A percentile compares a stretch with the other conserved stretches of the same genome.
phyloP scores from a whole-genome alignment of 2,888 invertebrate genomes.

The Agonopterix arenella region DNA sequence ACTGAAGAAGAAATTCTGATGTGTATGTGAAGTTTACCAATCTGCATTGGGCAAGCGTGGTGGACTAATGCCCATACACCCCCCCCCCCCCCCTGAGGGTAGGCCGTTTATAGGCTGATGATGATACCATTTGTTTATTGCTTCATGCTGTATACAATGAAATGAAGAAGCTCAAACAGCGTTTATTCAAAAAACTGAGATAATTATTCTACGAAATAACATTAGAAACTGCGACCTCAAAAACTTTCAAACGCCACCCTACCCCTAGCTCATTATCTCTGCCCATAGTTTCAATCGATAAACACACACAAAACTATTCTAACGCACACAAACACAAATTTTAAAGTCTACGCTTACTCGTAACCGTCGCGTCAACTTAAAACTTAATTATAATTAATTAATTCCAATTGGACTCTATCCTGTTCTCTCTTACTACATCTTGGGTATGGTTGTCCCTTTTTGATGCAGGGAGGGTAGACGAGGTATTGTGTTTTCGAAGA shows the following conservation, averaged over 20 bases:
- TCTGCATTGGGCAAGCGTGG: no score
- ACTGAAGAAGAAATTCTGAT: no score
- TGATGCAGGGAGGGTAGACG: constrained; percentile 51
- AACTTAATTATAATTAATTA: constrained; percentile 92
- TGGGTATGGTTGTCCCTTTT: constrained; percentile 55
- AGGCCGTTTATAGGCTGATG: no score
- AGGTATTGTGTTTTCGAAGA: constrained; percentile 73
- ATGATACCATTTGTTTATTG: no score
- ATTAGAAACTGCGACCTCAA: constrained; percentile 40
- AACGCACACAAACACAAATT: constrained; percentile 54
- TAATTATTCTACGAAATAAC: not conserved
- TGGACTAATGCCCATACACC: no score
- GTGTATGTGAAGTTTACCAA: no score
- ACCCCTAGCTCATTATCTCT: constrained; percentile 69
- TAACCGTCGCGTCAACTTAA: constrained; percentile 83
- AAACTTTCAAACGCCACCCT: constrained; percentile 65
- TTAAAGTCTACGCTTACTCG: constrained; percentile 66
- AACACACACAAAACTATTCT: constrained; percentile 44
- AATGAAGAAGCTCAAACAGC: no score
- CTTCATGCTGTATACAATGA: no score
- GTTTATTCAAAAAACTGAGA: not conserved
- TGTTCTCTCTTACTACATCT: constrained; percentile 58
- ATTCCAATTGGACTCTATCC: constrained; percentile 80
- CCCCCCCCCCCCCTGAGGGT: no score
- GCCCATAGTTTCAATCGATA: constrained; percentile 70